Evolutionary conservation across 2,113 vertebrate species (phyloP).

Genomic region (Haemorhous mexicanus): DNA sequence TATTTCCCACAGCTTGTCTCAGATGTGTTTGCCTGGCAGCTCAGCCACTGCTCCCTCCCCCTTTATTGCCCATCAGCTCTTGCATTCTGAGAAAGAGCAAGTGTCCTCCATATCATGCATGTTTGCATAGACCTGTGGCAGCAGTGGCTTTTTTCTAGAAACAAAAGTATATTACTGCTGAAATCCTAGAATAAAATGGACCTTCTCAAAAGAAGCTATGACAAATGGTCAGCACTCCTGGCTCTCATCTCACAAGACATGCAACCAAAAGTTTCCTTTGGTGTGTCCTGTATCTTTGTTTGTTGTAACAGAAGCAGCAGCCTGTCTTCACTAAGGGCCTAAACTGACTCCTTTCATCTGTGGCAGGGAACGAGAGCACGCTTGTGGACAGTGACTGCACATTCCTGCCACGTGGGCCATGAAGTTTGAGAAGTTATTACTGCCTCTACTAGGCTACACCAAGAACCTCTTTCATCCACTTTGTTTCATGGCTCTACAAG

Average conservation of each 20-base stretch:
- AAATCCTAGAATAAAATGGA: not conserved
- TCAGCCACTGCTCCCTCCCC: not conserved
- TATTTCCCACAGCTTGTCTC: constrained; percentile 16
- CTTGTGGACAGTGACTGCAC: not conserved
- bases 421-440: not conserved
- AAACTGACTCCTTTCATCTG: not conserved
- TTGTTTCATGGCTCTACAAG: not conserved
- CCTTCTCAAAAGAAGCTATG: not conserved
- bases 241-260: not conserved
- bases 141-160: not conserved
- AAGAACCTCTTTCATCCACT: not conserved
- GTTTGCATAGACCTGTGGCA: not conserved
- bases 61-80: not conserved
- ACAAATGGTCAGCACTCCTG: not conserved
- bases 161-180: not conserved
- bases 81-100: not conserved
- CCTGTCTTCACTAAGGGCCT: not conserved
- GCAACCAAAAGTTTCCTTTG: not conserved
- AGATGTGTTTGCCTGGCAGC: not conserved
- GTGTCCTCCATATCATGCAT: not conserved
- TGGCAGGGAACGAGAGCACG: not conserved
- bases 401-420: not conserved
- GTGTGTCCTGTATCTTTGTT: not conserved
- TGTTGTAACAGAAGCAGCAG: not conserved
- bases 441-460: not conserved